Evolutionary conservation across 2,113 vertebrate species (phyloP).

Genomic region (Pitta sordida): DNA sequence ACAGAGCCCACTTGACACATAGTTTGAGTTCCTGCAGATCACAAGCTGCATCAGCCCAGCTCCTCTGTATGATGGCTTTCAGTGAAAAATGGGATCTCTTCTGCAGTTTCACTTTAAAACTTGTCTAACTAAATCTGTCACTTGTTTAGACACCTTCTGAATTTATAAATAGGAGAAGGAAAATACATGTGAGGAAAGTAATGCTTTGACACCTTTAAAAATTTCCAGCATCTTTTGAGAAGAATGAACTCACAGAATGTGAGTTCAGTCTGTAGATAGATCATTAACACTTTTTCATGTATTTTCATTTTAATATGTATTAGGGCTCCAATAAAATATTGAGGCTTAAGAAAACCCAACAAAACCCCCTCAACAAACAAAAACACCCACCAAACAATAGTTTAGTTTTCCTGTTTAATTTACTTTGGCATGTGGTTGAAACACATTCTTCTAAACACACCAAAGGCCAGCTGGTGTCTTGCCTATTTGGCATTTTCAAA

Average conservation of each 20-base stretch:
- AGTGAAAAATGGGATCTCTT: neutral
- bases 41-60: neutral
- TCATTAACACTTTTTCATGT: neutral
- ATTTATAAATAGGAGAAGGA: neutral
- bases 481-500: slow-evolving; percentile 19
- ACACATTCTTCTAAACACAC: neutral
- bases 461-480: slow-evolving; percentile 1
- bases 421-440: slow-evolving; percentile 12
- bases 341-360: neutral
- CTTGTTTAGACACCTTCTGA: neutral
- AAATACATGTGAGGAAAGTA: neutral
- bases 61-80: neutral
- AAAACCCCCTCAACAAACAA: neutral
- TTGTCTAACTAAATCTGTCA: neutral
- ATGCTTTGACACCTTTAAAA: neutral
- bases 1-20: neutral
- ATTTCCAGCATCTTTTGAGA: neutral
- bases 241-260: no score
- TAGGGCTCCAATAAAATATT: neutral
- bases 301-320: neutral
- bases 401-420: slow-evolving; percentile 34
- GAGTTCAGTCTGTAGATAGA: neutral
- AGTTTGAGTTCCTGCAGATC: neutral
- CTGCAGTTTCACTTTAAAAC: neutral
- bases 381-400: neutral